Evolutionary conservation across 2,113 vertebrate species (phyloP).

Genomic region (Misgurnus mizolepis): DNA sequence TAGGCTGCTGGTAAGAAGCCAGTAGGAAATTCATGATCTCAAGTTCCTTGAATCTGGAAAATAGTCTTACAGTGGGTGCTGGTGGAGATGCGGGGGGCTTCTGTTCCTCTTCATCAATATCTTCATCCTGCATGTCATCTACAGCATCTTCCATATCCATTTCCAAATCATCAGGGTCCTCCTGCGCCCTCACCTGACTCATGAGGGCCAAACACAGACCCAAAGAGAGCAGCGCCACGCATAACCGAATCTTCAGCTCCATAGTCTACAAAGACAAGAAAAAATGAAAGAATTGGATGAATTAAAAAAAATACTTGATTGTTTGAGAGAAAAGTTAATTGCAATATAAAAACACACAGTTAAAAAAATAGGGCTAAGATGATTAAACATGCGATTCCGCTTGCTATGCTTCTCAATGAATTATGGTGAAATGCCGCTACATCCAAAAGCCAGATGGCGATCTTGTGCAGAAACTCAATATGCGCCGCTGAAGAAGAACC

Average conservation of each 20-base stretch:
- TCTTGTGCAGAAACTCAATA: too few species aligned
- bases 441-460: too few species aligned
- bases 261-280: slow-evolving; percentile 77
- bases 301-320: not conserved
- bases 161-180: slow-evolving; percentile 73
- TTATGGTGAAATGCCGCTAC: too few species aligned
- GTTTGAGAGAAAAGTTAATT: too few species aligned
- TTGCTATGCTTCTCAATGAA: too few species aligned
- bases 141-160: slow-evolving; percentile 75
- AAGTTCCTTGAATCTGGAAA: not conserved
- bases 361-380: too few species aligned
- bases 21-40: not conserved
- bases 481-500: too few species aligned
- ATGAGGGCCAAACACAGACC: slow-evolving; percentile 65
- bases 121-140: slow-evolving; percentile 74
- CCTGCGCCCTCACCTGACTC: slow-evolving; percentile 64
- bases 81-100: slow-evolving; percentile 64
- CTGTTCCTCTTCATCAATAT: slow-evolving; percentile 60
- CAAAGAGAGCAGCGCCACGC: slow-evolving; percentile 75
- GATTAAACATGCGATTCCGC: too few species aligned
- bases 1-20: too few species aligned
- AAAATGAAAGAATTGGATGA: not conserved
- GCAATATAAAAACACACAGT: too few species aligned
- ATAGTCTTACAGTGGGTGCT: slow-evolving; percentile 81
- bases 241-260: slow-evolving; percentile 82